Evolutionary conservation across 2,113 vertebrate genomes (phyloP), one percentile per base, ranked within the genome.

Genomic region (Aphelocoma coerulescens): DNA sequence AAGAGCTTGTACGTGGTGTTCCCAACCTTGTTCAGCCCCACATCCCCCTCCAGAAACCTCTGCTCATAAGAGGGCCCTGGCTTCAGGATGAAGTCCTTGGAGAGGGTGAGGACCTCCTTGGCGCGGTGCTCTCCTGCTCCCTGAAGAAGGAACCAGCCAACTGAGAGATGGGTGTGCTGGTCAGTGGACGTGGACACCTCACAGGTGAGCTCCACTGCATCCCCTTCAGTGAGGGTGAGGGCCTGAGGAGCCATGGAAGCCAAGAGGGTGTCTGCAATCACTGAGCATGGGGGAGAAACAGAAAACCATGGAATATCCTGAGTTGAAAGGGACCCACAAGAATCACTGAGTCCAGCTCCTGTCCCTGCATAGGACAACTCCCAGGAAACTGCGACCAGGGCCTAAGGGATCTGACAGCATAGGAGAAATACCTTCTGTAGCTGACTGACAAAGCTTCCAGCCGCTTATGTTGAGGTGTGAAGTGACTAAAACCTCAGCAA

Each of bases 81-180:
- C 8, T 41, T 95, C 88, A 99, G 66, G 6, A 91, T 62, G n/a
- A 99, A 98, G 82, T 99, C 98, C 93, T 67, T 97, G 95, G 98
- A 98, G 86, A 99, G 96, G 46, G 98, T 98, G 69, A 99, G 97
- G 41, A 99, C 97, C 39, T 97, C 65, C 37, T 63, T 57, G 5
- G 95, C 26, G 0, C 2, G 23, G 16, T 35, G 62, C 5, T 93
- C 59, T 35, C 35, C 87, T 32, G 92, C 88, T 86, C 55, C 96
- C 27, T 61, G 96, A 41, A 98, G 93, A 66, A 28, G 68, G 93
- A 97, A 98, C 99, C 99, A 99, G 88, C 98, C 81, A 59, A 99
- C 94, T 24, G 99, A 98, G 93, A 99, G 96, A 54, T 99, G 99
- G 3, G 99, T 99, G 66, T 99, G 99, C 85, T 99, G 99, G 85